Base-by-base conservation (phyloP, 2,797 vertebrate genomes). In the Syngnathus rostellatus region DNA sequence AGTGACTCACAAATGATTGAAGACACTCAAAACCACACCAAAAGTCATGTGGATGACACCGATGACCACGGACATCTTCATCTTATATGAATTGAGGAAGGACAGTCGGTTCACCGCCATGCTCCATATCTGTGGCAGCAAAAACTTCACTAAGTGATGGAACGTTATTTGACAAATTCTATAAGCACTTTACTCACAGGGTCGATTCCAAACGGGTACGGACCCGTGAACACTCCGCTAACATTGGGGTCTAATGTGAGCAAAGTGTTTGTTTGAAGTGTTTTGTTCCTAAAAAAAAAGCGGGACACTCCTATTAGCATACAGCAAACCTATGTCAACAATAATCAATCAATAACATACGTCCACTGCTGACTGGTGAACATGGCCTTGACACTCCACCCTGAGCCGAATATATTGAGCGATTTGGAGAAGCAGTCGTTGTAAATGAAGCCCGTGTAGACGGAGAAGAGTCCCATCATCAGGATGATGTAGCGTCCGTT, bases 391-490 rank as follows among this genome's bases (percentile, higher is more conserved):
- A 98, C 84, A 0, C 91, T 98, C 97, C 97, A 99, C n/a, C 90
- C 80, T 0, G 95, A 97, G 69, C 93, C 94, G 41, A 99, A 99
- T 43, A 98, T 89, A 79, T 94, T 96, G 65, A 99, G 50, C 0
- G 94, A 96, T 86, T 98, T 99, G 21, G 96, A 97, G 84, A 98
- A 99, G 48, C 97, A 99, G 86, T 99, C 97, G 0, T 99, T 99
- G 84, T 99, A 99, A 85, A 99, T 94, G 75, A 98, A 87, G 38
- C 97, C 97, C 0, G 96, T 98, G 88, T 99, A 99, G 40, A 98
- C 66, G 0, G 97, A 98, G 84, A 99, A 99, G 5, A 96, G 72
- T 6, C 97, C 96, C 97, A 98, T 98, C 85, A 98, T 91, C 69
- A 99, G 77, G 57, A 99, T 94, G 80, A 99, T 93, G 0, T 98